Evolutionary conservation across 2,113 vertebrate genomes (phyloP).

Genomic region (Vulpes lagopus): DNA sequence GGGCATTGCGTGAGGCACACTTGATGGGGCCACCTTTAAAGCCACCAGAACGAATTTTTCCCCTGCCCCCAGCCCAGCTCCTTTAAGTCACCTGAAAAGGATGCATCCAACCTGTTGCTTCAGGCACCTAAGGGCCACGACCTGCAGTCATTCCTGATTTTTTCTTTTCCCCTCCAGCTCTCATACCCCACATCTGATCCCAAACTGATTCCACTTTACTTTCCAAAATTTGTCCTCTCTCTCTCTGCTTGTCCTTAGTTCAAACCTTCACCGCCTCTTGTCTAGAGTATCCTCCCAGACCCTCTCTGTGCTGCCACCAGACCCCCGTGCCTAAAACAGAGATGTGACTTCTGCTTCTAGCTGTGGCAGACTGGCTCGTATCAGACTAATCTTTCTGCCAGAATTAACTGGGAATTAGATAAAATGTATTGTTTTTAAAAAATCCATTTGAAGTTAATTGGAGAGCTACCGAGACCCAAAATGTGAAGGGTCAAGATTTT

Average conservation of each 20-base stretch:
- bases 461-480: conserved; percentile 21
- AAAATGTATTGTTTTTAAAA: neutral
- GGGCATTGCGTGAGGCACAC: rapidly evolving
- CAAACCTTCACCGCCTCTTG: neutral
- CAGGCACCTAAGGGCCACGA: neutral
- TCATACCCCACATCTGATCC: neutral
- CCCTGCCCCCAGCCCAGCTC: neutral
- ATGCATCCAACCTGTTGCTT: no score
- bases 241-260: neutral
- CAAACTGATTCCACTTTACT: neutral
- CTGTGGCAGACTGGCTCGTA: neutral
- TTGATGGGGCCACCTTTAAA: neutral
- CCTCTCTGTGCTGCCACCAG: neutral
- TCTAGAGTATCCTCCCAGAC: neutral
- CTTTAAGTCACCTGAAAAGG: neutral
- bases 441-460: neutral
- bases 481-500: neutral
- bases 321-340: neutral
- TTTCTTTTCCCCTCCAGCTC: neutral
- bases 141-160: neutral
- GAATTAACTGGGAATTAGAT: neutral
- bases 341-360: neutral
- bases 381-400: neutral
- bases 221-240: neutral
- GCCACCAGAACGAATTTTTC: neutral